Evolutionary conservation across 2,797 vertebrate genomes (phyloP), one percentile per base, ranked within the genome.

Genomic region (Sardinella longiceps): DNA sequence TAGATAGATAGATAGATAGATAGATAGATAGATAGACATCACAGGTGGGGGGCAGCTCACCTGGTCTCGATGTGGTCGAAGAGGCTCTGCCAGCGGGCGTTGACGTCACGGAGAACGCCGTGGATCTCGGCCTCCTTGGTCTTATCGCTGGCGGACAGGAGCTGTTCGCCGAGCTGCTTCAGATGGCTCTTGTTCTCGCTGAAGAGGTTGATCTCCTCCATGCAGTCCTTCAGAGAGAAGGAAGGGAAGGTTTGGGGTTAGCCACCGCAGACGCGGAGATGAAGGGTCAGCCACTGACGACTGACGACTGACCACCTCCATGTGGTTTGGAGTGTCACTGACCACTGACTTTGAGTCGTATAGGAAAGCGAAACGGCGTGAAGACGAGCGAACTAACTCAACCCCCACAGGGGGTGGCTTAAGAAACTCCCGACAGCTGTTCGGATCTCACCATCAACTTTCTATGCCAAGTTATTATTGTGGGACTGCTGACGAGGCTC

Each of bases 201-300:
- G 91, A 98, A 98, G 88, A 97, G 84, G 90, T 97, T 97, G 87
- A 99, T 98, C 92, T 99, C 98, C 92, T 98, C 97, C 96, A 98
- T 97, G 92, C 96, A 99, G 91, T 99, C 98, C 98, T 99, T 91
- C 3, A 50, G 0, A 85, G 85, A 50, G 56, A 82, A 23, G 53
- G 2, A 30, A 39, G 50, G 63, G 15, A 20, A 12, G 9, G 23
- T 25, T n/a, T 23, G 53, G 3, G 23, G 56, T 25, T 10, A 60
- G n/a, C n/a, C n/a, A n/a, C 5, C n/a, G 9, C 7, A n/a, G n/a
- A 43, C 7, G n/a, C 5, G 70, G 37, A 43, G 70, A 43, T 77
- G 37, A 18, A 77, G 20, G 70, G 70, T 77, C 20, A 77, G 15
- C 20, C 18, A 39, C 33, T 1, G 37, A 33, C 10, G 30, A 63